Evolutionary conservation across 1,140 invertebrate species (phyloP), one percentile per base, ranked within the genome.

Genomic region (Drosophila funebris): DNA sequence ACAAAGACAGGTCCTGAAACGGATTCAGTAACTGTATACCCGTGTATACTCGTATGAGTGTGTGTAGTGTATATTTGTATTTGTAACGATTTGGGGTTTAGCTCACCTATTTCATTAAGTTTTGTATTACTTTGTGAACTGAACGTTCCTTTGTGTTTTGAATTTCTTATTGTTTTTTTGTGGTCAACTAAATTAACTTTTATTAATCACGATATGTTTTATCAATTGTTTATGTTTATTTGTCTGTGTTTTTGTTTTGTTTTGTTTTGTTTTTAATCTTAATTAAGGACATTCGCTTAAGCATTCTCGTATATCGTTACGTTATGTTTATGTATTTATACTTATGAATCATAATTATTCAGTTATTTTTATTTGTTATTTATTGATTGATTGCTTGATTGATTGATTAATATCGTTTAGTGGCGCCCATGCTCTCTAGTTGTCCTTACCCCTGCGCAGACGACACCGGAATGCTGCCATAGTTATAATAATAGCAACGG

Each of bases 401-500:
- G 66, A 43, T 64, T 48, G 41, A 62, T 62, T 71, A 56, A 37
- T 54, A 62, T 57, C 36, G 46, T 67, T 63, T 71, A 58, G 57
- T 73, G 66, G 67, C 44, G 54, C 70, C 73, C 71, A 73, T 79
- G 73, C 76, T 83, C 71, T 73, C 44, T 73, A 79, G 80, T 69
- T 58, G 79, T 85, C 85, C 94, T 96, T 97, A 97, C 96, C 96
- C 96, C 96, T 97, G 96, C 94, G 95, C 94, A 84, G 96, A 95
- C 88, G 96, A 96, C 88, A 96, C 96, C 90, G 96, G 96, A 93
- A 96, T 96, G 92, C 96, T 96, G 91, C 96, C 96, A 92, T 97
- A 97, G 93, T 97, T 97, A 93, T 96, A 97, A 93, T 96, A 97
- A 93, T 97, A 97, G 93, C 96, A 97, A 91, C 96, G 94, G 61